Evolutionary conservation across 30 jellyfish, hydroid and myxozoan species (phyloP).

Genomic region (Hydra vulgaris): DNA sequence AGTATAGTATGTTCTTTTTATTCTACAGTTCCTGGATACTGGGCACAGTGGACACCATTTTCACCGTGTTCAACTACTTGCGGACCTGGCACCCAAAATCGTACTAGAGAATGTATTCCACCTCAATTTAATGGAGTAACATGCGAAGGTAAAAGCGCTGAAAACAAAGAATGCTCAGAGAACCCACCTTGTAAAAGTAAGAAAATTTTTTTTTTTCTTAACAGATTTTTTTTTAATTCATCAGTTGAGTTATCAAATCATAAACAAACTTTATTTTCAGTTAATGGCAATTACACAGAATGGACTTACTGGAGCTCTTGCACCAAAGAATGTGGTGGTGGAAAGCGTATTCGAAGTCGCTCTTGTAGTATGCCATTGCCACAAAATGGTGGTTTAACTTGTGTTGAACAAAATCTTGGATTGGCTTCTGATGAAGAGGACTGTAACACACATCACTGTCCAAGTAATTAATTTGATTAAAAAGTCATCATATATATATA

Average conservation of each 20-base stretch:
- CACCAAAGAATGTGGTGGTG: constrained; percentile 60
- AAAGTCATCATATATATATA: too few relatives aligned
- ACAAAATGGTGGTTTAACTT: constrained; percentile 69
- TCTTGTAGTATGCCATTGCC: constrained; percentile 92
- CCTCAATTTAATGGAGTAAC: constrained; percentile 74
- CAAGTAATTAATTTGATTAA: constrained; percentile 29
- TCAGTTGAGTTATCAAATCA: too few relatives aligned
- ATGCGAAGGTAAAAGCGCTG: constrained; percentile 57
- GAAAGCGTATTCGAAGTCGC: constrained; percentile 41
- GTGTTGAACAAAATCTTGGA: constrained; percentile 50
- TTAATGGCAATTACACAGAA: constrained; percentile 71
- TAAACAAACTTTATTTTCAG: not conserved
- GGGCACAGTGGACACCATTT: constrained; percentile 84
- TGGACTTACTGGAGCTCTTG: constrained; percentile 76
- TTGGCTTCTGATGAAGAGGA: constrained; percentile 40
- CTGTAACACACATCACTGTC: constrained; percentile 51
- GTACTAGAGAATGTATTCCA: constrained; percentile 59
- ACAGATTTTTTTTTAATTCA: too few relatives aligned
- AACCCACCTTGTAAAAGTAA: constrained; percentile 9
- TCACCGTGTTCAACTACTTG: constrained; percentile 70
- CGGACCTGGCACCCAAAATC: constrained; percentile 48
- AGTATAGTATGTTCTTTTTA: too few relatives aligned
- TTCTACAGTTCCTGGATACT: constrained; percentile 51
- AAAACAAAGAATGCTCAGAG: constrained; percentile 27
- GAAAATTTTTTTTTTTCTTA: too few relatives aligned